These are phyloP conservation scores for Xiphophorus birchmanni DNA, from an alignment of 2,797 vertebrate species.

Conservation along the genomic window DNA sequence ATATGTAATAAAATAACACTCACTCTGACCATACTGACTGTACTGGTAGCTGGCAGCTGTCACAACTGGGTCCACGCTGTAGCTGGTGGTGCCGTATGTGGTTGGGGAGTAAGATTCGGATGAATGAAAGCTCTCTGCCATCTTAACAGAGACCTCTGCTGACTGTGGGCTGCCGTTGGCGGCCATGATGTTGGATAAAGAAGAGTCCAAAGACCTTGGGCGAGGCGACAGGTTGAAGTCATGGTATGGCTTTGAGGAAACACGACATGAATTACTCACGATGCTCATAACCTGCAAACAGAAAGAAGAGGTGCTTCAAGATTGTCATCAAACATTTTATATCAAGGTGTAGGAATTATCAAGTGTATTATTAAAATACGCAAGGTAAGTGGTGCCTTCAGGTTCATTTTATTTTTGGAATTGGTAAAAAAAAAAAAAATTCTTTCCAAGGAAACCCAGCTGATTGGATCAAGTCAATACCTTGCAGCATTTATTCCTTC, in stretches of 20 bases:
- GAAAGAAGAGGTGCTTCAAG: neutral
- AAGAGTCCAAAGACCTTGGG: constrained; percentile 88
- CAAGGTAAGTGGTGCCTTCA: neutral
- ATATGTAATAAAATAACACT: constrained; percentile 68
- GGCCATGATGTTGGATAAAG: constrained; percentile 87
- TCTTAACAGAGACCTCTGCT: constrained; percentile 87
- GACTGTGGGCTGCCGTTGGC: constrained; percentile 94
- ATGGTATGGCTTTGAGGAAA: constrained; percentile 89
- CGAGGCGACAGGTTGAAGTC: constrained; percentile 97
- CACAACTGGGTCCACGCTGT: constrained; percentile 92
- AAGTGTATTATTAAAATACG: neutral
- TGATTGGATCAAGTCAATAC: too few relatives aligned
- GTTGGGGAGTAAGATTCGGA: constrained; percentile 96
- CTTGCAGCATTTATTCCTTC: too few relatives aligned
- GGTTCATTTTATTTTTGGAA: too few relatives aligned
- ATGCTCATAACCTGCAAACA: constrained; percentile 94
- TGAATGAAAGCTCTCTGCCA: constrained; percentile 89
- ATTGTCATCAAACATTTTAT: neutral
- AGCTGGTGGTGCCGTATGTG: constrained; percentile 93
- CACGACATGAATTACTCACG: constrained; percentile 87
- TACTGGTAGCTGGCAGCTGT: constrained; percentile 94
- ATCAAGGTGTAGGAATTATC: neutral
- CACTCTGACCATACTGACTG: constrained; percentile 94
- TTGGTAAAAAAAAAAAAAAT: too few relatives aligned
- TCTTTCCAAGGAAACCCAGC: too few relatives aligned